Evolutionary conservation across 2,113 vertebrate species (phyloP), one percentile per base, ranked within the genome.

Genomic region (Pomatostomus ruficeps): DNA sequence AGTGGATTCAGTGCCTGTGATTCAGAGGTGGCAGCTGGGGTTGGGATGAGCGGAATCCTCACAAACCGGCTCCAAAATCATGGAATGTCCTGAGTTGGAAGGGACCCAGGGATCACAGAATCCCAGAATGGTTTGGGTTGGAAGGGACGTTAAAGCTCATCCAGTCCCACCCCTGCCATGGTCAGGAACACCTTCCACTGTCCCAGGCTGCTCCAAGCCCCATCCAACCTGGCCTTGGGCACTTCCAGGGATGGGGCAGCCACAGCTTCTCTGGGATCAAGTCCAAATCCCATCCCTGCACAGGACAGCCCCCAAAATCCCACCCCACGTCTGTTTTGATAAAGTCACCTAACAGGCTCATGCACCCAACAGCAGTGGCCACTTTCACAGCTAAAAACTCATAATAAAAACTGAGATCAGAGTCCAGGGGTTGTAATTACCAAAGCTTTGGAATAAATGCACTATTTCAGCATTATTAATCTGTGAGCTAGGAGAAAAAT

Each of bases 161-260:
- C 20, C 2, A 0, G 1, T 17, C 4, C 29, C 40, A 62, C 1
- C 17, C 17, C 58, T 57, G 29, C 35, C 24, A 29, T 11, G 42
- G 17, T 6, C 42, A 74, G 61, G 51, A 35, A 35, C 43, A 51
- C 18, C 28, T 89, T 1, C 28, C 46, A 25, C 38, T 4, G 0
- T 6, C 20, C 43, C 77, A 59, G 9, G 20, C 0, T 25, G 23
- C n/a, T 15, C 61, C 51, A 49, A 88, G 18, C 18, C 22, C 36
- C 1, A 0, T 20, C 58, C 86, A 67, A 0, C 6, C 77, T 29
- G 38, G n/a, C n/a, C 38, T 45, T 31, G 86, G 16, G 0, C 38
- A n/a, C n/a, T 67, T 0, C 38, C 61, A 81, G 45, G 20, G 45
- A 74, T 38, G 28, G 23, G 15, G 6, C 51, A 24, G 59, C 58